Conservation (phyloP, 2,113 vertebrate species). For the Rana temporaria region DNA sequence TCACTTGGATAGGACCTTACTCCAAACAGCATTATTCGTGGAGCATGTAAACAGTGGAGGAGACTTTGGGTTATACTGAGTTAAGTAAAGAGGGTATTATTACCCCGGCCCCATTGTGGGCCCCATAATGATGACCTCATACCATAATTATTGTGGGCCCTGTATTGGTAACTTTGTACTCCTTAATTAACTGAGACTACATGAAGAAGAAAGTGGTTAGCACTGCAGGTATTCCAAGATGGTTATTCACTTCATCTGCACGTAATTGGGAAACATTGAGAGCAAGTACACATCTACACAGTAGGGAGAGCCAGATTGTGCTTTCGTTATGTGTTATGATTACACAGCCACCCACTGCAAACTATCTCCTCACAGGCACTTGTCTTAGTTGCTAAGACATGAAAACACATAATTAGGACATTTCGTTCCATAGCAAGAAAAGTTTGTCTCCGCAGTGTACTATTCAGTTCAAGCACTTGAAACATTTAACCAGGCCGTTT, state of each 20-base stretch:
- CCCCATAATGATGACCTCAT: no score
- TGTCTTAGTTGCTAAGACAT: slow-evolving; percentile 25
- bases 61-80: no score
- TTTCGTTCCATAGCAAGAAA: slow-evolving; percentile 33
- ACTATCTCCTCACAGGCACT: slow-evolving; percentile 14
- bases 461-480: neutral
- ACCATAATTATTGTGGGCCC: no score
- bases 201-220: neutral
- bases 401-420: slow-evolving; percentile 45
- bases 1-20: no score
- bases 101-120: no score
- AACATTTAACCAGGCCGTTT: slow-evolving; percentile 16
- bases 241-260: neutral
- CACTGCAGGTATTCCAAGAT: neutral
- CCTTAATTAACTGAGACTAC: no score
- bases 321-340: slow-evolving; percentile 36
- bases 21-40: no score
- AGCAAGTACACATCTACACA: neutral
- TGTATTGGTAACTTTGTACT: no score
- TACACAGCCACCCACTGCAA: slow-evolving; percentile 2
- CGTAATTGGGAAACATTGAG: neutral
- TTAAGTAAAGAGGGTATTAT: no score
- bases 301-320: neutral
- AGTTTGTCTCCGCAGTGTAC: slow-evolving; percentile 4
- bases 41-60: no score